Percentiles rank a stretch among this genome's conserved stretches.
These are phyloP conservation scores for Callorhinus ursinus DNA, from an alignment of 2,113 vertebrate species.

Conservation along the genomic window DNA sequence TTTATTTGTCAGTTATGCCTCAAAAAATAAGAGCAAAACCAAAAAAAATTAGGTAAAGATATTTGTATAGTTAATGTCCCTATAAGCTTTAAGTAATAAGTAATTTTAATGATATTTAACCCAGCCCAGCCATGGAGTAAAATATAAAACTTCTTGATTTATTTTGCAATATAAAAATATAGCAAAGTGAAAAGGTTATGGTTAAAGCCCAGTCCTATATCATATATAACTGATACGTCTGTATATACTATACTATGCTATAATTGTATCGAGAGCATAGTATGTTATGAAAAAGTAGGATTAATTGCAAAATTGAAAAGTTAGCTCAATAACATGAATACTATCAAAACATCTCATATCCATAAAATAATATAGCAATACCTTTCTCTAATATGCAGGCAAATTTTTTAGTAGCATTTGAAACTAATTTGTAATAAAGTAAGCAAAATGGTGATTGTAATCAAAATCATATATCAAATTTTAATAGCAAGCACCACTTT, in stretches of 20 bases:
- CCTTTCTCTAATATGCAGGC: background rate
- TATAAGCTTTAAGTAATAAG: background rate
- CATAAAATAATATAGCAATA: background rate
- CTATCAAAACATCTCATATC: background rate
- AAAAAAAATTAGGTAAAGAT: background rate
- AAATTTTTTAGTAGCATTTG: background rate
- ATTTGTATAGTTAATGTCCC: background rate
- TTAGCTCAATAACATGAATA: background rate
- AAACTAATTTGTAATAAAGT: background rate
- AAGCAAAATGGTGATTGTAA: background rate
- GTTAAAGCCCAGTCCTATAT: background rate
- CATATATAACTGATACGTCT: background rate
- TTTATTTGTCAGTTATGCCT: background rate
- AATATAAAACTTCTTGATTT: background rate
- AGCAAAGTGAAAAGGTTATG: background rate
- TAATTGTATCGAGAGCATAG: background rate
- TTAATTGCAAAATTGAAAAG: background rate
- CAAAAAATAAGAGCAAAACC: background rate
- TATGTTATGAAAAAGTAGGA: background rate
- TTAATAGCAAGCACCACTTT: background rate
- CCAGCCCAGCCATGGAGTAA: background rate
- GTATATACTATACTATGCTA: background rate
- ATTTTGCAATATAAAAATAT: background rate
- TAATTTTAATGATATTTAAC: background rate
- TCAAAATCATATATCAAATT: background rate